Conservation (phyloP, 2,888 invertebrate species). For the Zygaena filipendulae region DNA sequence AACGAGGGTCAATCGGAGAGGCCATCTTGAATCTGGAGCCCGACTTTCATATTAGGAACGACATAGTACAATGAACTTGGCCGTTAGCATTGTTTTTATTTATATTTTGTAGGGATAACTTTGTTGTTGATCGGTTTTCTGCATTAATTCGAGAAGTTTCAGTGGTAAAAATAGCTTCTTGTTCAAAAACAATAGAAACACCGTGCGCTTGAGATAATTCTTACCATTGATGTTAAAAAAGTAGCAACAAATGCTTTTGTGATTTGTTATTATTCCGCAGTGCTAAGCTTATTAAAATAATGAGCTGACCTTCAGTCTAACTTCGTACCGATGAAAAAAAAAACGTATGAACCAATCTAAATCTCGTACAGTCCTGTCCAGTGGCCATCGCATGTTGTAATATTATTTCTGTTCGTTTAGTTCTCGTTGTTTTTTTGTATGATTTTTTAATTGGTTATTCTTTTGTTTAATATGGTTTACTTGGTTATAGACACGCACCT, state of each 20-base stretch:
- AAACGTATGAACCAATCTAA: constrained; percentile 15
- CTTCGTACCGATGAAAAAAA: constrained; percentile 27
- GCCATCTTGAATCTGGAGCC: constrained; percentile 50
- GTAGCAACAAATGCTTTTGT: constrained; percentile 12
- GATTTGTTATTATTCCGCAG: too few relatives aligned
- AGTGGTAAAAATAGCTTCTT: too few relatives aligned
- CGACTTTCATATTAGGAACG: constrained; percentile 34
- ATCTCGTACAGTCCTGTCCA: constrained; percentile 25
- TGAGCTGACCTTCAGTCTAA: constrained; percentile 38
- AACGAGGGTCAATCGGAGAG: constrained; percentile 56
- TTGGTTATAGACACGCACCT: constrained; percentile 47
- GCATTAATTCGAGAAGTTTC: too few relatives aligned
- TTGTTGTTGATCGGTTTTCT: too few relatives aligned
- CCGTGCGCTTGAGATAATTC: too few relatives aligned
- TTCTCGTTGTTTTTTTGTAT: too few relatives aligned
- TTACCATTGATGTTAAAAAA: too few relatives aligned
- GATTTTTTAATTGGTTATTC: too few relatives aligned
- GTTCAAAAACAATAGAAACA: too few relatives aligned
- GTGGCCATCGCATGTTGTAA: constrained; percentile 34
- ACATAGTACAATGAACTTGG: constrained; percentile 33
- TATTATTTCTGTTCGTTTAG: too few relatives aligned
- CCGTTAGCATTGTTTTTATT: not conserved
- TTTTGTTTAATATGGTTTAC: constrained; percentile 49
- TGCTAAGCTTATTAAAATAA: constrained; percentile 39
- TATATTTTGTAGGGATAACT: too few relatives aligned